Evolutionary conservation across 2,113 vertebrate species (phyloP), one percentile per base, ranked within the genome.

Genomic region (Vidua chalybeata): DNA sequence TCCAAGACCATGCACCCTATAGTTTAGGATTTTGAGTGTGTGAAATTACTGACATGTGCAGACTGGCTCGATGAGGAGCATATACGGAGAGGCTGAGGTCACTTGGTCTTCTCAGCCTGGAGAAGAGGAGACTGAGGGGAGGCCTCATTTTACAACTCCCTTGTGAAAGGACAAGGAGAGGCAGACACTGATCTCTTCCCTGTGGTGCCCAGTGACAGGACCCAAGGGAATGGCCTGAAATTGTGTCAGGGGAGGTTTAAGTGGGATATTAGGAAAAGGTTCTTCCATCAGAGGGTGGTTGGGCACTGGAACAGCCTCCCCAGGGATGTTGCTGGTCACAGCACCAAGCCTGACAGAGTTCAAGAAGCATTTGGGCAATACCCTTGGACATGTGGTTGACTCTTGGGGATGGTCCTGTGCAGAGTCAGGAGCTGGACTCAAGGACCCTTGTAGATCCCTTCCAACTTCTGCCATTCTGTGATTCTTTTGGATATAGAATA

Each of bases 131-230:
- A 51, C 30, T 43, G 24, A 58, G 43, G 13, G 15, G 13, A 67
- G 1, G 58, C 1, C 20, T 35, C 35, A 21, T 1, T 67, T 9
- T 49, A 19, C 27, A 67, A 3, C 4, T 75, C 49, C 52, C 31
- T 67, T 0, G 0, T 31, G 83, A 58, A 9, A 23, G 26, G 26
- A 35, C 12, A n/a, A 13, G 62, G 13, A 58, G 2, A 7, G 31
- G 8, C 45, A 59, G 52, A 2, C 35, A 26, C 43, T 43, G 43
- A 26, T 43, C 24, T 49, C 35, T 66, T 11, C 20, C 49, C 31
- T 49, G 15, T 58, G 20, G 8, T 51, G 20, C 0, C 13, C 64
- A n/a, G 18, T 15, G 13, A 58, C 20, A 43, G 43, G 5, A 43
- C 35, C 9, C 1, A 2, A 43, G 52, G 35, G 35, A 84, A 35